phyloP scores from a whole-genome alignment of 2,113 vertebrate species.

The Gymnocephalus cernua region DNA sequence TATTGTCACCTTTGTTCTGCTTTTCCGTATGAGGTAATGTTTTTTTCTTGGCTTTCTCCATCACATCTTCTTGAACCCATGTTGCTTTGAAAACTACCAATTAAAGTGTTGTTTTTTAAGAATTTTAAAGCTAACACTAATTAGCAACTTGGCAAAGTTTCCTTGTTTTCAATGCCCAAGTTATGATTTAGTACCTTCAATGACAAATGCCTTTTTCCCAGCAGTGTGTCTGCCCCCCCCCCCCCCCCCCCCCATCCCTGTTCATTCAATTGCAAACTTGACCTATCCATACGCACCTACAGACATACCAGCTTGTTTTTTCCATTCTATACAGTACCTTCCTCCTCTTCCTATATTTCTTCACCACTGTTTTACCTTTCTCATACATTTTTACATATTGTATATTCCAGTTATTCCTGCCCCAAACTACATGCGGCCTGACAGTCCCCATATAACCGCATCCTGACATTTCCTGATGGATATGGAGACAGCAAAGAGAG shows the following conservation, averaged over 20 bases:
- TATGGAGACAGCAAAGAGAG: constrained; percentile 47
- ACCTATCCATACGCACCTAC: not conserved
- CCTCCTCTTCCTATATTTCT: constrained; percentile 13
- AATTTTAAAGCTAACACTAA: constrained; percentile 19
- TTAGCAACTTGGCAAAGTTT: not conserved
- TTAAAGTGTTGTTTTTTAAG: constrained; percentile 19
- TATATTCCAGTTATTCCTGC: constrained; percentile 39
- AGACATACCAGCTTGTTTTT: not conserved
- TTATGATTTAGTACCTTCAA: constrained; percentile 3
- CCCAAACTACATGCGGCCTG: constrained; percentile 22
- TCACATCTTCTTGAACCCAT: constrained; percentile 15
- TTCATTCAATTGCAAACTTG: not conserved
- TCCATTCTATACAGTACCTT: constrained; percentile 10
- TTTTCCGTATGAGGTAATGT: not conserved
- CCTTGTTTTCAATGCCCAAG: not conserved
- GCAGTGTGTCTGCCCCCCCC: too few species aligned
- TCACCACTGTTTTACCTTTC: constrained; percentile 35
- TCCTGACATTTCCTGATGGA: constrained; percentile 71
- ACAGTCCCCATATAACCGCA: constrained; percentile 39
- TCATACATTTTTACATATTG: constrained; percentile 62
- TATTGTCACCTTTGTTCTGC: not conserved
- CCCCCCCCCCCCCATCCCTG: too few species aligned
- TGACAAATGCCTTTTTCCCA: not conserved
- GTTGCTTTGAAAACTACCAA: constrained; percentile 16
- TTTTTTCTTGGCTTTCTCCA: not conserved